Evolutionary conservation across 1,140 invertebrate species (phyloP), one percentile per base, ranked within the genome.

Genomic region (Drosophila busckii): DNA sequence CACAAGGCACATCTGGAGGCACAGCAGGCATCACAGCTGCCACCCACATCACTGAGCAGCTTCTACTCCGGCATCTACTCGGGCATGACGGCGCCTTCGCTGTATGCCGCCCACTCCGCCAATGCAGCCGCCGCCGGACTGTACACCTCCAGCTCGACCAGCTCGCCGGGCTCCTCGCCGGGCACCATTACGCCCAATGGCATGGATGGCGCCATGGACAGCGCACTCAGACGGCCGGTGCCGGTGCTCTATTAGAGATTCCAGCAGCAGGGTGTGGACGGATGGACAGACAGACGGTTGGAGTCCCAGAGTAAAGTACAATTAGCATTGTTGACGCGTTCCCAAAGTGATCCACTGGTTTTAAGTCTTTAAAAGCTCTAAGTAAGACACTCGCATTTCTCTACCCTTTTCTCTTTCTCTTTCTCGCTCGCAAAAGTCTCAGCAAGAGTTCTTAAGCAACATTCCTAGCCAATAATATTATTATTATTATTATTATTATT

Each of bases 1-100:
- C 85, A 88, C 20, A 88, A 88, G n/a, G n/a, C n/a, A 54, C 80
- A 67, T 9, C 56, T 49, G 40, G 54, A 50, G 46, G 76, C 64
- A 13, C 76, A 46, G 41, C 87, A 87, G 59, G 88, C 53, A 41
- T 76, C 58, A 62, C 89, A 71, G 83, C 84, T 48, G 88, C 91
- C 22, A 87, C 92, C 87, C 13, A 89, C 87, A 8, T 84, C 88
- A 3, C 89, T 92, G 48, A 91, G 90, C 55, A 91, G 90, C 48
- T 90, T 93, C 64, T 92, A 92, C 67, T 90, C 91, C 2, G 90
- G 90, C 25, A 88, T 91, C 34, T 92, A 92, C 85, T 83, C 78
- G 20, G 88, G 88, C 44, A 86, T 88, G 9, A 71, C 87, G 19
- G 78, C 87, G 17, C 88, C 86, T 3, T 87, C 87, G 46, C 86